These are phyloP conservation scores for Gallinago paraguaiae DNA, from an alignment of 2,113 vertebrate species.

Conservation along the genomic window DNA sequence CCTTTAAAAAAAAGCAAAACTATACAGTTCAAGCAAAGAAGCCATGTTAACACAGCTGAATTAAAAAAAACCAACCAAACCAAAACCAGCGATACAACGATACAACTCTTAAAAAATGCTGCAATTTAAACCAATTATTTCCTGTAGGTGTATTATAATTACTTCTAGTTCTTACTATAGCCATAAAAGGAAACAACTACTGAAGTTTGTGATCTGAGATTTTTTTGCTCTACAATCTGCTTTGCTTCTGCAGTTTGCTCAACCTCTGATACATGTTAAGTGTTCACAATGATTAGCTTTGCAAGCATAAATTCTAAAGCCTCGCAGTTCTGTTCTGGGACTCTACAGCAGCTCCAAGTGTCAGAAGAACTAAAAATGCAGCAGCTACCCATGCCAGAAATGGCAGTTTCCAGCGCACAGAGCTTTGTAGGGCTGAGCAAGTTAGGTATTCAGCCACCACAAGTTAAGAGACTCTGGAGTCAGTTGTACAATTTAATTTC, in stretches of 20 bases:
- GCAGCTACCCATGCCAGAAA: not conserved
- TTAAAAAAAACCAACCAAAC: not conserved
- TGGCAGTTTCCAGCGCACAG: not conserved
- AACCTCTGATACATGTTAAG: not conserved
- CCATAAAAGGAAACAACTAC: not conserved
- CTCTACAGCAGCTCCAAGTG: not conserved
- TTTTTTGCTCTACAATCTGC: not conserved
- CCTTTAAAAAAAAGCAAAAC: not conserved
- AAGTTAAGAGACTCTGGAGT: not conserved
- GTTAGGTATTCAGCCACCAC: not conserved
- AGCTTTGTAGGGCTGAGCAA: not conserved
- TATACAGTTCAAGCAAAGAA: not conserved
- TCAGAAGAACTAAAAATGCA: not conserved
- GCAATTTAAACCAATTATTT: not conserved
- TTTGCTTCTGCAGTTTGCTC: not conserved
- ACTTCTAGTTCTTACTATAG: not conserved
- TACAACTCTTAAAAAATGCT: not conserved
- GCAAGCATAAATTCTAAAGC: not conserved
- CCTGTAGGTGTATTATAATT: not conserved
- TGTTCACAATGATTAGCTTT: not conserved
- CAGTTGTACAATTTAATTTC: not conserved
- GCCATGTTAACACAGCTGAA: not conserved
- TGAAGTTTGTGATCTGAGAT: not conserved
- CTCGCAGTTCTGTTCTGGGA: not conserved
- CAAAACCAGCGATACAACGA: not conserved